These are phyloP conservation scores for Aythya baeri DNA, from an alignment of 2,113 vertebrate species.

Conservation along the genomic window DNA sequence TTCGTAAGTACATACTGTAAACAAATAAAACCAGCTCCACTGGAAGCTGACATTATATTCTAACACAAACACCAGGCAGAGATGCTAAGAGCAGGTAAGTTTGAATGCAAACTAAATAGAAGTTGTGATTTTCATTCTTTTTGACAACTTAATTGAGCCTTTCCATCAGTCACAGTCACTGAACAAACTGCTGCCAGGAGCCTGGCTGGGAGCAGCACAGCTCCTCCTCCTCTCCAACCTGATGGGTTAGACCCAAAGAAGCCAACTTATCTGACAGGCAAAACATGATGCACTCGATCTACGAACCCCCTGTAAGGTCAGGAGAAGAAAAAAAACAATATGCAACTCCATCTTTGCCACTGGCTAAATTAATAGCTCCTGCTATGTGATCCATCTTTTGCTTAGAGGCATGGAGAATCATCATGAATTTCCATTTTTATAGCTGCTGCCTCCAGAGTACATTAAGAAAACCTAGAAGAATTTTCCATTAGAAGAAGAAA, in stretches of 20 bases:
- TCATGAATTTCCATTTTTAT: background rate
- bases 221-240: background rate
- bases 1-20: background rate
- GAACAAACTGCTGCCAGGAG: slow-evolving; percentile 34
- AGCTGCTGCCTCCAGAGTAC: background rate
- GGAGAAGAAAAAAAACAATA: background rate
- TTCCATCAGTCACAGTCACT: slow-evolving; percentile 69
- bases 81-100: background rate
- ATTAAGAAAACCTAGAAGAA: background rate
- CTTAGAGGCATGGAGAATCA: background rate
- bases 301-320: background rate
- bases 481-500: background rate
- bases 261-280: background rate
- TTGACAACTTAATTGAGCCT: slow-evolving; percentile 72
- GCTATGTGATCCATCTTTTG: background rate
- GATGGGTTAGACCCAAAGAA: background rate
- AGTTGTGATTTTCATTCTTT: slow-evolving; percentile 65
- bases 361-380: background rate
- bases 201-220: background rate
- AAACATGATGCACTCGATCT: background rate
- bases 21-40: background rate
- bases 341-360: background rate
- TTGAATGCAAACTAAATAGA: slow-evolving; percentile 41
- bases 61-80: background rate
- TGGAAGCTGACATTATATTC: background rate